A percentile compares a stretch with the other conserved stretches of the same genome.
Evolutionary conservation across 2,888 invertebrate genomes (phyloP).

Genomic region (Cactoblastis cactorum): DNA sequence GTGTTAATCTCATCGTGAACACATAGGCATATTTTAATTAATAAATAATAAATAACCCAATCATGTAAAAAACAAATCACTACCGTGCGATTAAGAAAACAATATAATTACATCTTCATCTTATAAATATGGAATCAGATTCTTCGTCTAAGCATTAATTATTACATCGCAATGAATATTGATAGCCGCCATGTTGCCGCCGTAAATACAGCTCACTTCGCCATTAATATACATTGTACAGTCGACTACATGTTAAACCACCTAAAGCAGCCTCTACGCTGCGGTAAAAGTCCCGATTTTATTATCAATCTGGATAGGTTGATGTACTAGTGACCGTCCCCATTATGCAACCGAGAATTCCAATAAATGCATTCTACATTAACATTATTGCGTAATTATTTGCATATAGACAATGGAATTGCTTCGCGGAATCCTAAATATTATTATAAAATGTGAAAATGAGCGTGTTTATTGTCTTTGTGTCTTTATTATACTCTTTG

Average conservation of each 20-base stretch:
- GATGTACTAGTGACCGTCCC: not conserved
- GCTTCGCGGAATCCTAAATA: not conserved
- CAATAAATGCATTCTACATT: not conserved
- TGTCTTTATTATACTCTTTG: not conserved
- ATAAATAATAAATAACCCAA: too few relatives aligned
- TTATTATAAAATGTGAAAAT: not conserved
- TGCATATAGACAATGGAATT: slow-evolving; percentile 5
- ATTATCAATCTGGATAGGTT: not conserved
- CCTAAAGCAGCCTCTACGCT: not conserved
- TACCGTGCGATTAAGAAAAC: too few relatives aligned
- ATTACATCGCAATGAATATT: not conserved
- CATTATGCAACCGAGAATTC: not conserved
- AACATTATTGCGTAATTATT: slow-evolving; percentile 4
- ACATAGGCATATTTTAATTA: too few relatives aligned
- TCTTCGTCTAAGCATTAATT: not conserved
- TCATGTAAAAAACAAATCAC: too few relatives aligned
- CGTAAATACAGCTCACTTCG: not conserved
- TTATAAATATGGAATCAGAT: too few relatives aligned
- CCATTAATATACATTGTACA: not conserved
- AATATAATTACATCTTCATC: too few relatives aligned
- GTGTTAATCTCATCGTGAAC: too few relatives aligned
- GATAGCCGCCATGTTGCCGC: not conserved
- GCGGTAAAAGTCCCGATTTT: not conserved
- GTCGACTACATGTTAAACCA: not conserved
- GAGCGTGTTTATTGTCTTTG: not conserved